A percentile compares a stretch with the other conserved stretches of the same genome.
Conservation (phyloP, 1,140 invertebrate genomes). For the Polyergus mexicanus region DNA sequence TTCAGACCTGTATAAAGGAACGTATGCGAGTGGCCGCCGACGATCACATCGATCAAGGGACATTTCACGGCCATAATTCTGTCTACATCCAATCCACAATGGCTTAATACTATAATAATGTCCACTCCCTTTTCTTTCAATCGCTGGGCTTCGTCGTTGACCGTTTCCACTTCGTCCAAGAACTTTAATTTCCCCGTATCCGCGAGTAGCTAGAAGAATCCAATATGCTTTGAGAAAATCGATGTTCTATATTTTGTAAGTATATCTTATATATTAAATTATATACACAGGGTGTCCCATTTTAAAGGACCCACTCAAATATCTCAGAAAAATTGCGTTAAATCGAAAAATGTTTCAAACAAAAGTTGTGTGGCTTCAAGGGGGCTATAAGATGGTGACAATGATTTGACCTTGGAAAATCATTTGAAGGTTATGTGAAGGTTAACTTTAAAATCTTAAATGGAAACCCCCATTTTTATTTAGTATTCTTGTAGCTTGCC, state of each 20-base stretch:
- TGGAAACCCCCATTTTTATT: too few species aligned
- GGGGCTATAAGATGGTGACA: too few species aligned
- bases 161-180: constrained; percentile 89
- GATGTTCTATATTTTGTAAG: not conserved
- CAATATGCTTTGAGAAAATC: constrained; percentile 14
- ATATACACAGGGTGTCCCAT: too few species aligned
- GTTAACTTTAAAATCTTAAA: too few species aligned
- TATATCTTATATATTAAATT: too few species aligned
- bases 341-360: too few species aligned
- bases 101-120: constrained; percentile 93
- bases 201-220: constrained; percentile 86
- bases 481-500: too few species aligned
- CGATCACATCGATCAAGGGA: constrained; percentile 91
- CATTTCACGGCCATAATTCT: constrained; percentile 89
- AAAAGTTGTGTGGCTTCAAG: too few species aligned
- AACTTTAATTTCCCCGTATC: constrained; percentile 89
- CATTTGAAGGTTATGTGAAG: too few species aligned
- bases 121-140: constrained; percentile 89
- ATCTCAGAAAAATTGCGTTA: too few species aligned
- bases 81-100: constrained; percentile 92
- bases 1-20: constrained; percentile 89
- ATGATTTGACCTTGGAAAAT: too few species aligned
- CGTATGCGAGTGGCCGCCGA: constrained; percentile 96
- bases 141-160: constrained; percentile 89
- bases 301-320: too few species aligned